Base-by-base conservation (phyloP, 92 coral and sea anemone genomes). In the Porites cylindrica region DNA sequence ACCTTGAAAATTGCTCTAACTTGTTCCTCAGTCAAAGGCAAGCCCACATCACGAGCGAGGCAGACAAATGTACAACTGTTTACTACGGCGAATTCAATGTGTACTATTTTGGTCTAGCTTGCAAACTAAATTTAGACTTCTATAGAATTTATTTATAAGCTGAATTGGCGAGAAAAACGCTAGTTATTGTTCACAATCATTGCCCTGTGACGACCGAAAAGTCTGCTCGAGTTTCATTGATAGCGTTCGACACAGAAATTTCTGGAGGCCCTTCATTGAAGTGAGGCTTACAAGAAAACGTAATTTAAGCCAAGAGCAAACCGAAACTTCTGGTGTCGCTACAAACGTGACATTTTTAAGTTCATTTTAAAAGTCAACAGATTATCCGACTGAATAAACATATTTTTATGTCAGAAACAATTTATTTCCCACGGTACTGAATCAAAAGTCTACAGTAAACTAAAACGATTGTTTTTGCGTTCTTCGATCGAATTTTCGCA, bases 131-230 rank as follows among this genome's bases (percentile, higher is more conserved):
- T 82, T 70, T 82, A 82, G 86, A 56, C 5, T 56, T 70, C 78
- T 24, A 26, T 29, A 26, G 78, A 70, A 56, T 63, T 51, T 62
- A 14, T 83, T 47, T 77, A 14, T 60, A 83, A 62, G 52, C 51
- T 50, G 70, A 83, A 83, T 75, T 47, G 87, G 80, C 60, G 59
- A 74, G 73, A 75, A 72, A 83, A 72, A 62, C 64, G 63, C 73
- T 50, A 6, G 58, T 83, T 63, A 73, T 83, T 83, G 87, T 83
- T 83, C 87, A 50, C 38, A 72, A 7, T 51, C 87, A 83, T 20
- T 47, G 80, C 63, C 11, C 62, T 75, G 65, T 65, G 54, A 83
- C 70, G 65, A 73, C 80, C 50, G 63, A 64, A 73, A 21, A 72
- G 72, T 73, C 80, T 71, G 79, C 70, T 83, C 11, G 19, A 29